Evolutionary conservation across 1,140 invertebrate genomes (phyloP), one percentile per base, ranked within the genome.

Genomic region (Drosophila nasuta): DNA sequence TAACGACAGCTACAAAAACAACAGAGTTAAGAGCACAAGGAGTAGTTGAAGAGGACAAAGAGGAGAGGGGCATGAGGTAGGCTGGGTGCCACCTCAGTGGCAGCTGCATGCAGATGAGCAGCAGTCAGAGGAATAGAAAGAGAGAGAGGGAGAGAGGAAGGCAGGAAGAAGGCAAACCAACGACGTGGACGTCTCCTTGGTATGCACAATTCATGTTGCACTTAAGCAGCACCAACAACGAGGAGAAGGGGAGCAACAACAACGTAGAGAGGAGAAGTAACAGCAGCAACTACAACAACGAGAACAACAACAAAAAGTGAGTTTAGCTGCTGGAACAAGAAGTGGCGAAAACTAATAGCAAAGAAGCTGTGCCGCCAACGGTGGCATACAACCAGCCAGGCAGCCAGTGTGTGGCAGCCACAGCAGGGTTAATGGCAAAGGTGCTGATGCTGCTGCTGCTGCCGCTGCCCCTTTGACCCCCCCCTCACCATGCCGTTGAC

Each of bases 181-280:
- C 35, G 35, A 58, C 6, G 13, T 35, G 20, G 38, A 46, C 48
- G 8, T 4, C 8, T 88, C 51, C 83, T 87, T 88, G 83, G 83
- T 87, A 87, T 87, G 83, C 83, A 88, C 83, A 88, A 88, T 87
- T 87, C 83, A 88, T 88, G 83, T 87, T 88, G 79, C 82, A 86
- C 82, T 86, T 86, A 86, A 80, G 52, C 86, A 87, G 71, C 80
- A 85, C 81, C 72, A 77, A 71, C 48, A 70, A 43, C 49, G 56
- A 57, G 41, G 43, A 45, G 25, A 38, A 58, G 17, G 57, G 15
- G 10, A 13, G 17, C 6, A 54, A 33, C n/a, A 10, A 54, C 28
- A 54, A 13, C 20, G 20, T 0, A 4, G 20, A 25, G 20, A 25
- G 3, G 20, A 25, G 20, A 25, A 25, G 20, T 25, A 25, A 25